Percentiles rank a stretch among this genome's conserved stretches.
phyloP scores from a whole-genome alignment of 2,888 invertebrate species.

The Macrosiphum euphorbiae region DNA sequence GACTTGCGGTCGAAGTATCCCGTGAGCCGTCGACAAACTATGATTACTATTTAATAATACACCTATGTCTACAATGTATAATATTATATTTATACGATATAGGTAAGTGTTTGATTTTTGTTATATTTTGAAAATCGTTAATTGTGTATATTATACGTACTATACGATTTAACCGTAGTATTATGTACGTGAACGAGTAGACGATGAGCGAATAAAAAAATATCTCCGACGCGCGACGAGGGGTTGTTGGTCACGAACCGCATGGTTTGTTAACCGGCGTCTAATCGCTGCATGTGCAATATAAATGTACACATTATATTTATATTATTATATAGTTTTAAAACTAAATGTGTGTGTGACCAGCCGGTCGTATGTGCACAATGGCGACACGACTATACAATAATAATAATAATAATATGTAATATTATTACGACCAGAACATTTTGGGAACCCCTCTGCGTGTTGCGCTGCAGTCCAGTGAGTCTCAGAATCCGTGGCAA shows the following conservation, averaged over 20 bases:
- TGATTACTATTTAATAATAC: neutral
- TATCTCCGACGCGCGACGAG: neutral
- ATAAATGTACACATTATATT: neutral
- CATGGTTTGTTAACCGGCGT: conserved; percentile 11
- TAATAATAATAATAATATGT: neutral
- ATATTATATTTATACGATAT: too few relatives aligned
- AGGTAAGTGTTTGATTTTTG: neutral
- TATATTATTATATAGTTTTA: neutral
- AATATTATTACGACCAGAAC: neutral
- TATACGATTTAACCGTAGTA: neutral
- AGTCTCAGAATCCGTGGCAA: conserved; percentile 22
- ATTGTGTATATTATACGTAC: neutral
- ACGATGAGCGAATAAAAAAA: neutral
- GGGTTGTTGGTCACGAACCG: conserved; percentile 6
- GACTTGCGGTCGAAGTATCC: neutral
- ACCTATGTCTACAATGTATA: neutral
- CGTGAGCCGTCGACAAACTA: neutral
- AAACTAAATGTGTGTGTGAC: neutral
- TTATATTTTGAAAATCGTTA: neutral
- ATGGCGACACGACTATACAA: neutral
- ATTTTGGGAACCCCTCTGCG: conserved; percentile 37
- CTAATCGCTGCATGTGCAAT: conserved; percentile 9
- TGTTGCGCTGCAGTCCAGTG: neutral
- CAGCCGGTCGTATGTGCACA: neutral
- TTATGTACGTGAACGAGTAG: neutral